Percentiles rank a stretch among this genome's conserved stretches.
Evolutionary conservation across 2,888 invertebrate species (phyloP).

Genomic region (Drosophila histrio): DNA sequence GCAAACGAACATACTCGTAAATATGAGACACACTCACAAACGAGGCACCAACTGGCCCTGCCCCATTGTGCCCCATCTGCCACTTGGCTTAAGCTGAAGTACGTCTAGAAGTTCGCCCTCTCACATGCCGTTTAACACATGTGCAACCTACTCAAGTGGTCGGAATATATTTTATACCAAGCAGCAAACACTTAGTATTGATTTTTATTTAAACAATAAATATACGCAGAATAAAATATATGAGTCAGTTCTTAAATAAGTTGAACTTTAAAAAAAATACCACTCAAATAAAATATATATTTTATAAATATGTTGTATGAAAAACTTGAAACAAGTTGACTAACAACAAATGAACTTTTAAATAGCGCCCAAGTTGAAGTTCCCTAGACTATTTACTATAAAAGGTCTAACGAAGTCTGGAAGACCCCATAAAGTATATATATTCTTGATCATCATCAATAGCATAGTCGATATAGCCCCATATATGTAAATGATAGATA

Average conservation of each 20-base stretch:
- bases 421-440: too few relatives aligned
- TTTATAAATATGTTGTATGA: too few relatives aligned
- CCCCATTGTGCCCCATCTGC: not conserved
- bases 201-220: slow-evolving; percentile 16
- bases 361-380: too few relatives aligned
- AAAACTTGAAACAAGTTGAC: not conserved
- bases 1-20: slow-evolving; percentile 53
- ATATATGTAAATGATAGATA: too few relatives aligned
- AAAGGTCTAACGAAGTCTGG: too few relatives aligned
- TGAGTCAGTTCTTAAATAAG: not conserved
- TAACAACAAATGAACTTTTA: not conserved
- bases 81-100: not conserved
- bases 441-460: too few relatives aligned
- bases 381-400: too few relatives aligned
- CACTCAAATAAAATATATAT: not conserved
- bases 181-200: slow-evolving; percentile 13
- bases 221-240: not conserved
- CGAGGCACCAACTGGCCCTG: slow-evolving; percentile 1
- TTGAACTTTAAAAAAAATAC: not conserved
- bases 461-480: too few relatives aligned
- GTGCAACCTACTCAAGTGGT: slow-evolving; percentile 8
- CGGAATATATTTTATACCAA: not conserved
- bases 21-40: slow-evolving; percentile 19
- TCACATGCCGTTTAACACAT: not conserved
- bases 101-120: not conserved